These are phyloP conservation scores for Hylaeus anthracinus DNA, from an alignment of 1,140 invertebrate species.

Conservation along the genomic window DNA sequence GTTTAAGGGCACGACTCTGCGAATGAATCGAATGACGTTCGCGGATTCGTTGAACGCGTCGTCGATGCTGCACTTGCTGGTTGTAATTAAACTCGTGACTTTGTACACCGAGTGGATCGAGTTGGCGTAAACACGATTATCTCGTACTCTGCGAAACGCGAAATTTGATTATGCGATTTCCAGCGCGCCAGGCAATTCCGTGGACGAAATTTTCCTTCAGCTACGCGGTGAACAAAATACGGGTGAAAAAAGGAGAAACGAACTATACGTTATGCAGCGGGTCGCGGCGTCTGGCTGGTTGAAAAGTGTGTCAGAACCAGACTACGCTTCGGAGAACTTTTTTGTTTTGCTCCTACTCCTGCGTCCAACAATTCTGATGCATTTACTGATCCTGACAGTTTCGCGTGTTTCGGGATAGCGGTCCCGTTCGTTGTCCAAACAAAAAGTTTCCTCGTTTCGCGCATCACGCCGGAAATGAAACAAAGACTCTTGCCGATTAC, in stretches of 20 bases:
- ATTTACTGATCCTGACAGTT: constrained; percentile 43
- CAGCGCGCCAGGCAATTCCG: background rate
- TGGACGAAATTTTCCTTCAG: constrained; percentile 12
- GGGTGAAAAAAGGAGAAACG: background rate
- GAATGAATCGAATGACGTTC: too few relatives aligned
- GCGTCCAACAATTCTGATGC: constrained; percentile 42
- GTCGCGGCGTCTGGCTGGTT: background rate
- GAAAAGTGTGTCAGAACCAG: constrained; percentile 47
- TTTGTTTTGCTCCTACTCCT: constrained; percentile 7
- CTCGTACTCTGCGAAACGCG: background rate
- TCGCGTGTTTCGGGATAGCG: constrained; percentile 19
- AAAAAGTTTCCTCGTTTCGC: constrained; percentile 40
- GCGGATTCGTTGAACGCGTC: too few relatives aligned
- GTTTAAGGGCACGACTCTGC: too few relatives aligned
- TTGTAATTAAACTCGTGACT: background rate
- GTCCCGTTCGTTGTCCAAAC: constrained; percentile 6
- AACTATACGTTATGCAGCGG: constrained; percentile 20
- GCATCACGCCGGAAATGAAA: constrained; percentile 18
- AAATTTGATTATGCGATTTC: background rate
- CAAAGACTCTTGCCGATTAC: constrained; percentile 12
- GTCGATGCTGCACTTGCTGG: too few relatives aligned
- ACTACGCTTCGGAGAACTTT: constrained; percentile 22
- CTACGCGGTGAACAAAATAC: constrained; percentile 11
- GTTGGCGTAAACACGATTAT: constrained; percentile 4
- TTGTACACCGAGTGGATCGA: background rate